phyloP scores from a whole-genome alignment of 1,140 invertebrate genomes.

The Radopholus similis region DNA sequence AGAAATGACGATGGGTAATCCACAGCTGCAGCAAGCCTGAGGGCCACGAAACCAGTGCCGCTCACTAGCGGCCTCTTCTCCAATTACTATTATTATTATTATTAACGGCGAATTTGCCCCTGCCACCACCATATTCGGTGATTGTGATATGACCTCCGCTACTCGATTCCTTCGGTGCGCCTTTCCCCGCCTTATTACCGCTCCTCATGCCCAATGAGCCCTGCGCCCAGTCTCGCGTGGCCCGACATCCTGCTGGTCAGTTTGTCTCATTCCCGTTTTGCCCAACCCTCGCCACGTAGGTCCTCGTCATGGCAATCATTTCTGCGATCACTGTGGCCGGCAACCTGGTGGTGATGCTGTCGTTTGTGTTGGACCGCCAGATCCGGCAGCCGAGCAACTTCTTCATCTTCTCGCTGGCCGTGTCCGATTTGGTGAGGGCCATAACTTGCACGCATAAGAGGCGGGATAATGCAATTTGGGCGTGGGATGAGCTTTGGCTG shows the following conservation, averaged over 20 bases:
- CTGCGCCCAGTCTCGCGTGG: not conserved
- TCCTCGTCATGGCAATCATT: slow-evolving; percentile 64
- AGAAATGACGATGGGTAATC: too few relatives aligned
- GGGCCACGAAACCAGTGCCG: too few relatives aligned
- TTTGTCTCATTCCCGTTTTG: too few relatives aligned
- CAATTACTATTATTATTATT: too few relatives aligned
- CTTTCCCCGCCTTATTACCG: not conserved
- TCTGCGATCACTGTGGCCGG: slow-evolving; percentile 87
- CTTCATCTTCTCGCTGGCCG: slow-evolving; percentile 95
- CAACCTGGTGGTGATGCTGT: slow-evolving; percentile 89
- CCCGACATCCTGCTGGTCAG: not conserved
- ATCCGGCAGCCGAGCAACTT: slow-evolving; percentile 98
- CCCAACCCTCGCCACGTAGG: not conserved
- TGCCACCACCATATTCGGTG: not conserved
- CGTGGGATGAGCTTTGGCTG: not conserved
- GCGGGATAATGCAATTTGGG: slow-evolving; percentile 1
- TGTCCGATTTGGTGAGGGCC: slow-evolving; percentile 81
- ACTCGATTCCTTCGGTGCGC: not conserved
- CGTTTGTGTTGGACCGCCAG: slow-evolving; percentile 90
- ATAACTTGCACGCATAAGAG: too few relatives aligned
- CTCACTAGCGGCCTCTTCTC: too few relatives aligned
- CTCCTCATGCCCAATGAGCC: not conserved
- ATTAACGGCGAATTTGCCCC: too few relatives aligned
- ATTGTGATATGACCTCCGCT: not conserved
- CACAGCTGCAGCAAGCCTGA: too few relatives aligned